A percentile compares a stretch with the other conserved stretches of the same genome.
Conservation (phyloP, 2,797 vertebrate genomes). For the Anas acuta region DNA sequence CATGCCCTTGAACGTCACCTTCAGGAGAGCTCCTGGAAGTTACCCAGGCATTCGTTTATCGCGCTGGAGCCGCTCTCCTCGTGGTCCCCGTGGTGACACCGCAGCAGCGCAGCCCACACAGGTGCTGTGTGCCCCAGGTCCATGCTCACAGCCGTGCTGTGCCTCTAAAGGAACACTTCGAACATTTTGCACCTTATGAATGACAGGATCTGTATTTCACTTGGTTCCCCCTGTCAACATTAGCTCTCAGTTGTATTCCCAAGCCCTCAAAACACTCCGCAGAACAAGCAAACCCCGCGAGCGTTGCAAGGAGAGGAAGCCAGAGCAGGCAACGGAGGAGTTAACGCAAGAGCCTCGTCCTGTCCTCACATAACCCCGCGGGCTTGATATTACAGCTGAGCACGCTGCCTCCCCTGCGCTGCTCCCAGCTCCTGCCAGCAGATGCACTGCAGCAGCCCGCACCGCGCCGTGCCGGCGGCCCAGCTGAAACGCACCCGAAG, state of each 20-base stretch:
- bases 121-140: too few species aligned
- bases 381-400: conserved; percentile 56
- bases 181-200: conserved; percentile 27
- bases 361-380: conserved; percentile 65
- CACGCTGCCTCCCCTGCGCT: conserved; percentile 60
- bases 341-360: conserved; percentile 57
- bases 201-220: not conserved
- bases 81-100: not conserved
- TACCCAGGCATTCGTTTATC: not conserved
- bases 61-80: conserved; percentile 1
- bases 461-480: not conserved
- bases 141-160: too few species aligned
- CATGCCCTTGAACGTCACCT: conserved; percentile 30
- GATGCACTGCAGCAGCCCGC: conserved; percentile 30
- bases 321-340: conserved; percentile 41
- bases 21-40: conserved; percentile 35
- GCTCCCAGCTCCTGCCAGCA: conserved; percentile 53
- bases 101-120: not conserved
- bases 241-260: not conserved
- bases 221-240: not conserved
- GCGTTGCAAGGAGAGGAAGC: not conserved
- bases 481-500: conserved; percentile 34
- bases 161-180: not conserved
- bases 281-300: not conserved
- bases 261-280: not conserved